Evolutionary conservation across 2,797 vertebrate species (phyloP).

Genomic region (Semotilus atromaculatus): DNA sequence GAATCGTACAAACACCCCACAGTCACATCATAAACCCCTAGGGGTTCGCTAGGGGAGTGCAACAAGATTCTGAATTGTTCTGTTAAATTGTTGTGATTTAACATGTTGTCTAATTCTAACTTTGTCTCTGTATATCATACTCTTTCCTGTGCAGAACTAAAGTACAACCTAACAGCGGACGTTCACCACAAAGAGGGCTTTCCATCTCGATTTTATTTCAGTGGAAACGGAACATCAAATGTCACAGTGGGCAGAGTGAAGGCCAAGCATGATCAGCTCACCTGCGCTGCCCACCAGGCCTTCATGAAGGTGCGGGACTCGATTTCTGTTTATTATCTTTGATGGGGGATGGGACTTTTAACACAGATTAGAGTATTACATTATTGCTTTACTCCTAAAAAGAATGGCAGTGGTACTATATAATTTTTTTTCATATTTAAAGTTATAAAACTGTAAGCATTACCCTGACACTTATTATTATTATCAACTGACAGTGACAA

Average conservation of each 20-base stretch:
- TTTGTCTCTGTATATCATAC: not conserved
- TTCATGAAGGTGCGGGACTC: constrained; percentile 86
- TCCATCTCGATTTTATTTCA: constrained; percentile 91
- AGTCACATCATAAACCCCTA: not conserved
- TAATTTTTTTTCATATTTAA: not conserved
- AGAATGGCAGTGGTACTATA: not conserved
- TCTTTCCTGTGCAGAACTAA: constrained; percentile 77
- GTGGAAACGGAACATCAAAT: constrained; percentile 87
- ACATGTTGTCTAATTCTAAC: not conserved
- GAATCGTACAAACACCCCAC: not conserved
- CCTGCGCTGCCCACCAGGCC: constrained; percentile 81
- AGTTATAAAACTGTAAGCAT: not conserved
- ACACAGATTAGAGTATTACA: not conserved
- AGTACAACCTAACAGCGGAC: constrained; percentile 91
- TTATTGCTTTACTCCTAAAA: not conserved
- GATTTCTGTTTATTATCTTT: not conserved
- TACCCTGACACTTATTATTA: not conserved
- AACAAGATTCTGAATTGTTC: not conserved
- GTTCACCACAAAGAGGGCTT: constrained; percentile 82
- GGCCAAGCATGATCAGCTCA: constrained; percentile 68
- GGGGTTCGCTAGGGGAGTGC: not conserved
- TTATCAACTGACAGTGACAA: not conserved
- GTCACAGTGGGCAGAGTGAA: constrained; percentile 76
- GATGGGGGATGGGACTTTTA: not conserved
- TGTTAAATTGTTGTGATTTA: not conserved